These are phyloP conservation scores for Stegodyphus dumicola DNA, from an alignment of 1,140 invertebrate species.

Conservation along the genomic window DNA sequence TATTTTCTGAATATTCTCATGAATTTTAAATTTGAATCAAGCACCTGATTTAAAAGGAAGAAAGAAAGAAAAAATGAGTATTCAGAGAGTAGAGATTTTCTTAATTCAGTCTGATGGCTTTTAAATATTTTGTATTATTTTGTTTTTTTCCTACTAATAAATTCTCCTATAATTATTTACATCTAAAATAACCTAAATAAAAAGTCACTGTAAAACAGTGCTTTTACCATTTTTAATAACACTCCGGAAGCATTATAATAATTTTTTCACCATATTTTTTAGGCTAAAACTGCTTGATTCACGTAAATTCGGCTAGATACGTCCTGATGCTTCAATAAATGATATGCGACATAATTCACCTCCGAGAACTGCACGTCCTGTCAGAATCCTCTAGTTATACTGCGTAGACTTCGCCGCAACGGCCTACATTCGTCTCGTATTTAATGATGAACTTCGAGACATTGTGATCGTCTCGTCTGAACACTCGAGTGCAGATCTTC, in stretches of 20 bases:
- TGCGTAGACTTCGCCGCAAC: slow-evolving; percentile 37
- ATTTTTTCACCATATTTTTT: slow-evolving; percentile 57
- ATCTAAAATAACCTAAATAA: too few relatives aligned
- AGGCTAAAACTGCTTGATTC: slow-evolving; percentile 55
- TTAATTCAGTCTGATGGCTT: too few relatives aligned
- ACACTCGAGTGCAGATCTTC: background rate
- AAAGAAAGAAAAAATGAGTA: too few relatives aligned
- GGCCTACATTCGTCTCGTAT: slow-evolving; percentile 39
- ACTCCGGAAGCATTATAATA: slow-evolving; percentile 39
- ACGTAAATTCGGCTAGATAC: slow-evolving; percentile 54
- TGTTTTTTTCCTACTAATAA: too few relatives aligned
- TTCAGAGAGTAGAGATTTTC: too few relatives aligned
- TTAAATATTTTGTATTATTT: too few relatives aligned
- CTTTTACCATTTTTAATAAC: background rate
- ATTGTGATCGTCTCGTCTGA: background rate
- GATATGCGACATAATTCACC: slow-evolving; percentile 3
- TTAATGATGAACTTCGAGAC: slow-evolving; percentile 19
- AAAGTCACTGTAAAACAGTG: too few relatives aligned
- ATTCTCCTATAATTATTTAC: too few relatives aligned
- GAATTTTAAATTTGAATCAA: too few relatives aligned
- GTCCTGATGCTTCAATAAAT: slow-evolving; percentile 42
- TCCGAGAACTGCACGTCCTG: slow-evolving; percentile 26
- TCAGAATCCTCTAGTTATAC: slow-evolving; percentile 23
- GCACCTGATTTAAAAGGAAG: too few relatives aligned
- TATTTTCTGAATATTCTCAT: too few relatives aligned